These are phyloP conservation scores for Chloropsis hardwickii DNA, from an alignment of 2,113 vertebrate genomes.

Conservation along the genomic window DNA sequence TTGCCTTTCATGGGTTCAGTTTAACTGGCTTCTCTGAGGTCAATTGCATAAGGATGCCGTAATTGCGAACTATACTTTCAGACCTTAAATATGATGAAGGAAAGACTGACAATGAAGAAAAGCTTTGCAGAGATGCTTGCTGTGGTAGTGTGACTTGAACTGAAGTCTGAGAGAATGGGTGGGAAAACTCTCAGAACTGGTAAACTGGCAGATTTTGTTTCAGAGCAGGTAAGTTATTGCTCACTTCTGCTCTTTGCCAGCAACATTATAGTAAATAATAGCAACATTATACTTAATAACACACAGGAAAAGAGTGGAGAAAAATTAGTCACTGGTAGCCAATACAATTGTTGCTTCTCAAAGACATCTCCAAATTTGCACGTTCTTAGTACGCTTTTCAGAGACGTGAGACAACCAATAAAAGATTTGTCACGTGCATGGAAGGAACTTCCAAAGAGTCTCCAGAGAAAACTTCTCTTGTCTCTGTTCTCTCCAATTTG, in stretches of 20 bases:
- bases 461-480: neutral
- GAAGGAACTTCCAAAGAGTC: neutral
- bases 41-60: neutral
- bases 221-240: neutral
- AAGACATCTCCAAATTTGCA: neutral
- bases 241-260: neutral
- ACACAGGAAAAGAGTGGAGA: neutral
- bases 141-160: neutral
- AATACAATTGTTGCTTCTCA: neutral
- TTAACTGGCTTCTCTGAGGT: neutral
- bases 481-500: neutral
- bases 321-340: neutral
- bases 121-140: neutral
- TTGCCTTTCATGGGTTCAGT: neutral
- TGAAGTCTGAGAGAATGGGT: neutral
- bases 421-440: neutral
- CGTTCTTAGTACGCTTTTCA: neutral
- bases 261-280: neutral
- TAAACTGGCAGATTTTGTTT: neutral
- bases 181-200: neutral
- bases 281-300: neutral
- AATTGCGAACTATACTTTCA: neutral
- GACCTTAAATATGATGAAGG: neutral
- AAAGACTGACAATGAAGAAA: neutral
- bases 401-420: accelerated